phyloP scores from a whole-genome alignment of 2,797 vertebrate species.

The Apogon hyalosoma region DNA sequence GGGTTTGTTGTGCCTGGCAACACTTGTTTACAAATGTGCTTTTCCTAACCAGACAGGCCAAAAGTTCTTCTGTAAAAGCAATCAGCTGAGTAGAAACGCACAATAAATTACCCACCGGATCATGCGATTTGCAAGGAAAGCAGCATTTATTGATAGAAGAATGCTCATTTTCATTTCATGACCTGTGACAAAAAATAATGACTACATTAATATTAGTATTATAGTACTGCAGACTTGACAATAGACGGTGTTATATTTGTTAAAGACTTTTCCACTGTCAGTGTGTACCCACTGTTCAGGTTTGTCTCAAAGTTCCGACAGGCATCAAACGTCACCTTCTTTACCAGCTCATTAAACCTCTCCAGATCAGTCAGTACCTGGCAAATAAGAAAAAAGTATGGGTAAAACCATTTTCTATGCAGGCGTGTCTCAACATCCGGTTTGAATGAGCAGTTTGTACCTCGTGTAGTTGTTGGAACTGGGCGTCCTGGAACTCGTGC shows the following conservation, averaged over 20 bases:
- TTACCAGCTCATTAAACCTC: constrained; percentile 86
- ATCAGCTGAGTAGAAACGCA: background rate
- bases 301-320: constrained; percentile 81
- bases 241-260: background rate
- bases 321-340: constrained; percentile 82
- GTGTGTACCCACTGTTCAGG: constrained; percentile 44
- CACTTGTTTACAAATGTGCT: background rate
- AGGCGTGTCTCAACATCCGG: background rate
- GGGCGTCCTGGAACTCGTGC: constrained; percentile 81
- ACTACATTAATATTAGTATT: background rate
- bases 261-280: background rate
- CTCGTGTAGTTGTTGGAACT: constrained; percentile 81
- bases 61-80: background rate
- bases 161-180: constrained; percentile 71
- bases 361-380: constrained; percentile 80
- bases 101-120: constrained; percentile 79
- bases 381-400: constrained; percentile 30
- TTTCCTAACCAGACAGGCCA: background rate
- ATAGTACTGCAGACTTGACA: background rate
- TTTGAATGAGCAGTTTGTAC: constrained; percentile 58
- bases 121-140: constrained; percentile 77
- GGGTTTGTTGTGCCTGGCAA: too few relatives aligned
- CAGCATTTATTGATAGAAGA: constrained; percentile 78
- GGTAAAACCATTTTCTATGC: background rate
- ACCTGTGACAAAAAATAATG: constrained; percentile 45